These are phyloP conservation scores for Polydrusus cervinus DNA, from an alignment of 2,888 invertebrate species.

Conservation along the genomic window DNA sequence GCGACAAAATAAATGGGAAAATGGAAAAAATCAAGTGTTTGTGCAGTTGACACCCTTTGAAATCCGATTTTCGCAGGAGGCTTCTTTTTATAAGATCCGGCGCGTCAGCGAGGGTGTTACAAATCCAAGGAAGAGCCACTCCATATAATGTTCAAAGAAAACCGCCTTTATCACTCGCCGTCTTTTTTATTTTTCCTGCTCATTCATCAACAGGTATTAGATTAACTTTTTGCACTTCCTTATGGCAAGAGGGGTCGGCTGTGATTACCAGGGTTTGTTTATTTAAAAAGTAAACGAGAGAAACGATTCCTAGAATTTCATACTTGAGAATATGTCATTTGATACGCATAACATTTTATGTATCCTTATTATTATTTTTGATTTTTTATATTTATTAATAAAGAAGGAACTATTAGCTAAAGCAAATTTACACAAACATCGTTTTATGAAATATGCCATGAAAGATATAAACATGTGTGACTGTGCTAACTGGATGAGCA, in stretches of 20 bases:
- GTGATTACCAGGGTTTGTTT: conserved; percentile 11
- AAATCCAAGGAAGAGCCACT: conserved; percentile 59
- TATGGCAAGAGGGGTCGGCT: conserved; percentile 23
- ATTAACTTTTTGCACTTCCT: conserved; percentile 61
- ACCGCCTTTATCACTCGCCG: conserved; percentile 62
- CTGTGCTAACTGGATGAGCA: no score
- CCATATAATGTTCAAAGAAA: conserved; percentile 62
- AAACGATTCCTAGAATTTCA: no score
- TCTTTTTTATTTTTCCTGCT: conserved; percentile 61
- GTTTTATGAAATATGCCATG: no score
- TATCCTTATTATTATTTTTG: no score
- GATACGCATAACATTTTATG: no score
- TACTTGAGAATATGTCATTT: no score
- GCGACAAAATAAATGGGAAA: conserved; percentile 65
- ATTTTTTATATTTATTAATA: no score
- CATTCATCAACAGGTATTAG: conserved; percentile 66
- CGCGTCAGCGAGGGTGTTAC: conserved; percentile 57
- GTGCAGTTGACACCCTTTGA: conserved; percentile 70
- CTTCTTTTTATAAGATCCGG: conserved; percentile 62
- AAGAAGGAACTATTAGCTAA: no score
- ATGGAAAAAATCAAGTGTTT: conserved; percentile 68
- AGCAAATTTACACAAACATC: no score
- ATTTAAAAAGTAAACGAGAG: neutral
- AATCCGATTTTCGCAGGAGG: conserved; percentile 67
- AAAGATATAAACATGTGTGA: no score